These are phyloP conservation scores for Eupithecia exiguata DNA, from an alignment of 2,888 invertebrate species.

Conservation along the genomic window DNA sequence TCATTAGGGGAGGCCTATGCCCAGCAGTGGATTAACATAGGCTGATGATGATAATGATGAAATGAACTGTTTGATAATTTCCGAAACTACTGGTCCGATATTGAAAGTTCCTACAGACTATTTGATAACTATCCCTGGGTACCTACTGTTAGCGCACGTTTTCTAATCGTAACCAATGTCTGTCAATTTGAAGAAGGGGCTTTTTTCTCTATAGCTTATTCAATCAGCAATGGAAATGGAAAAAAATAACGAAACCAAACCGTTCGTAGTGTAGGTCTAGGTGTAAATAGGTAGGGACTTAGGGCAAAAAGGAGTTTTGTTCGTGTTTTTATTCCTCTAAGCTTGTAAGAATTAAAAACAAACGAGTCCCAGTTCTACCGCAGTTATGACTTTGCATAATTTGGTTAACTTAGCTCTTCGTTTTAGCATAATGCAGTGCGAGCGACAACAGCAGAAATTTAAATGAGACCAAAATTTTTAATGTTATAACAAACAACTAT, in stretches of 20 bases:
- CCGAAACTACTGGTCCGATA: not conserved
- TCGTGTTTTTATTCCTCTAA: conserved; percentile 6
- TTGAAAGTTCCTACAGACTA: not conserved
- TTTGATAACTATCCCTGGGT: not conserved
- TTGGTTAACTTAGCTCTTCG: conserved; percentile 35
- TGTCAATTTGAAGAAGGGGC: not conserved
- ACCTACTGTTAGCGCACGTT: not conserved
- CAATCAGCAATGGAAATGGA: not conserved
- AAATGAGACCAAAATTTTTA: conserved; percentile 9
- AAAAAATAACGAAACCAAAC: not conserved
- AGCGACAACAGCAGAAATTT: conserved; percentile 22
- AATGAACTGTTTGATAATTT: not conserved
- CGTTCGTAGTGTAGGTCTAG: not conserved
- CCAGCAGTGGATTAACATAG: no score
- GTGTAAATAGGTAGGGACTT: no score
- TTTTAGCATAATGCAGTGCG: conserved; percentile 31
- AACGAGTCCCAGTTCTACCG: conserved; percentile 16
- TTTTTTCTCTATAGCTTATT: not conserved
- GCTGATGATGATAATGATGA: no score
- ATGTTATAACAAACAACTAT: conserved; percentile 11
- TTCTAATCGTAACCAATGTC: not conserved
- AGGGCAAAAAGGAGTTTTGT: not conserved
- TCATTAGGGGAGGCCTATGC: no score
- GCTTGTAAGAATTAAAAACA: conserved; percentile 21
- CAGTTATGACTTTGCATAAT: conserved; percentile 41